Percentiles rank a stretch among this genome's conserved stretches.
phyloP scores from a whole-genome alignment of 2,797 vertebrate species.

The Trichosurus vulpecula region DNA sequence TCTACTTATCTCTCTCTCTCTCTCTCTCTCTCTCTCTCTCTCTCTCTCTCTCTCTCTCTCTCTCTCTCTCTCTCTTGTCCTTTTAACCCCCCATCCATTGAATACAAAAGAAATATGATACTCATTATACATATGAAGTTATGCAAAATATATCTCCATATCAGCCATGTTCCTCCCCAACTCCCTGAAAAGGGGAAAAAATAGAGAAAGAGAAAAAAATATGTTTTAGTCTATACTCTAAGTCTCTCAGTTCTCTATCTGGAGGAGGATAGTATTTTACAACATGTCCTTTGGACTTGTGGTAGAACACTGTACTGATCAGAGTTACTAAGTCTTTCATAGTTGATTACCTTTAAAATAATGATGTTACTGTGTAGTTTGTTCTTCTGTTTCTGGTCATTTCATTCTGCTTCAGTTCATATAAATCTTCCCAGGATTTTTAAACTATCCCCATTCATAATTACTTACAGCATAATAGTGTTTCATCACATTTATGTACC shows the following conservation, averaged over 20 bases:
- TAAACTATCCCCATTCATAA: too few relatives aligned
- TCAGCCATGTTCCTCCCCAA: not conserved
- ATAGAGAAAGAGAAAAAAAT: not conserved
- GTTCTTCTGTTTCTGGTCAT: not conserved
- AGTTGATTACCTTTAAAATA: not conserved
- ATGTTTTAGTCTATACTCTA: not conserved
- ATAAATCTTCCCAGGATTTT: too few relatives aligned
- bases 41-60: too few relatives aligned
- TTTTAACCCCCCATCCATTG: not conserved
- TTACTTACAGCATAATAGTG: not conserved
- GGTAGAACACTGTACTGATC: not conserved
- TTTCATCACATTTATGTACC: not conserved
- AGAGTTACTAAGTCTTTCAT: not conserved
- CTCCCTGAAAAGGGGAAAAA: not conserved
- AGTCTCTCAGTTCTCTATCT: not conserved
- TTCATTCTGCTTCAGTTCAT: not conserved
- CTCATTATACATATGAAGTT: too few relatives aligned
- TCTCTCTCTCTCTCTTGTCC: too few relatives aligned
- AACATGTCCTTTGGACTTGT: not conserved
- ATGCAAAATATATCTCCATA: not conserved
- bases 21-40: too few relatives aligned
- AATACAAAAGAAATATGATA: not conserved
- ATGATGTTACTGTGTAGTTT: not conserved
- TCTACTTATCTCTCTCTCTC: too few relatives aligned
- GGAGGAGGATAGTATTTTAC: not conserved